Evolutionary conservation across 2,113 vertebrate genomes (phyloP), one percentile per base, ranked within the genome.

Genomic region (Oryctolagus cuniculus): DNA sequence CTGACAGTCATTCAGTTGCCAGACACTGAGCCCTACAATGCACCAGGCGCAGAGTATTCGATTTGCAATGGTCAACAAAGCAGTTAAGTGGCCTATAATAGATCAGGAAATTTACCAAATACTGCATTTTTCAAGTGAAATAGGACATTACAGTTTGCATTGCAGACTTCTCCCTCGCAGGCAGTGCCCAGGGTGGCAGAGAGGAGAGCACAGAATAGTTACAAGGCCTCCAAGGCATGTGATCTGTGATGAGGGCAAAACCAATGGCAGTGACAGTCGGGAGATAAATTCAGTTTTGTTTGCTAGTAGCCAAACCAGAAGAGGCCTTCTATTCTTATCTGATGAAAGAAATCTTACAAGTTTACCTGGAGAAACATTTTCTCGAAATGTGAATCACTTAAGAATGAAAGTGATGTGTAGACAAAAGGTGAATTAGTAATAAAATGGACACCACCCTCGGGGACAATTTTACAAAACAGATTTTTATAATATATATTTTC

Each of bases 271-370:
- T n/a, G 83, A 77, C 55, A 49, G 44, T 3, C 85, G 5, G 61
- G 38, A 24, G 49, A 69, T 16, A n/a, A n/a, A 67, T 36, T 70
- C 11, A 77, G 73, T 36, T 84, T 87, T 90, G 9, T 72, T 80
- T 92, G 24, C 87, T 34, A 6, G 11, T 69, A 89, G 87, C 49
- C 70, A 94, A 74, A 92, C 67, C 34, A 86, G 83, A 92, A 72
- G 69, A 84, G n/a, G 63, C 36, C 58, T 36, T 73, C 31, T 34
- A 74, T 63, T 89, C 44, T 67, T 85, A 49, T 55, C 72, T 90
- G 61, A 58, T 51, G 31, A 86, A 53, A 77, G 66, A 89, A 87
- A 88, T 84, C 36, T 88, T 63, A 29, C 36, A 82, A 49, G 38
- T 87, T 67, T 94, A 82, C 21, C 67, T 70, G n/a, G 31, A 84